Evolutionary conservation across 1,140 invertebrate species (phyloP), one percentile per base, ranked within the genome.

Genomic region (Chrysoperla carnea): DNA sequence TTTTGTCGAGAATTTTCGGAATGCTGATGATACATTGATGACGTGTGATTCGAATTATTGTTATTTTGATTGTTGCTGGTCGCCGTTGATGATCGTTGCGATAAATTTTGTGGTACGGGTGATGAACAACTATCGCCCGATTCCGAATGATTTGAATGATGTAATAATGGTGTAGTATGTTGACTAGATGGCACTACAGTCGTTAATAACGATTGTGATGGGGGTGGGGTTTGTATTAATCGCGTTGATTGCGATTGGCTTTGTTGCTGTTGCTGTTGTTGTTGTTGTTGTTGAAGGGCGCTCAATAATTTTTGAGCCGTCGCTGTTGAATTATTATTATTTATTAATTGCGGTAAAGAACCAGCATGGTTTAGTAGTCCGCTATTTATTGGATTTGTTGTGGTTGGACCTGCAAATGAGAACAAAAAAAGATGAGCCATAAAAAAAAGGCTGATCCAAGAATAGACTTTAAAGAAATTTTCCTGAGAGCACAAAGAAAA

Each of bases 331-430:
- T 23, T 23, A 5, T 23, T 23, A 5, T 72, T 81, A 44, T 70
- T 68, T 45, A 83, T 62, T 44, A 84, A 69, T 55, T 80, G 81
- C 27, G 76, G 72, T 49, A 83, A 52, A 39, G 66, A 59, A 6
- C 70, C 71, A 6, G 69, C 5, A 23, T 23, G 73, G 55, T 76
- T 80, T 42, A 81, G 57, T 27, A 78, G 57, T 47, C 56, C 63
- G 11, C 63, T 59, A 23, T 47, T 49, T 27, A 59, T 53, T 8
- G 37, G 47, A n/a, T 54, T 52, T 37, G 57, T 61, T 54, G 66
- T 66, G 45, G 65, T 66, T 44, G 68, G 64, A 47, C 67, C 66
- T 66, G 50, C 27, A 53, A 51, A 23, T 23, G n/a, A n/a, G n/a
- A n/a, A n/a, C n/a, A n/a, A n/a, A n/a, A n/a, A n/a, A n/a, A n/a